phyloP scores from a whole-genome alignment of 64 coral and sea anemone genomes.

The Montipora efflorescens region DNA sequence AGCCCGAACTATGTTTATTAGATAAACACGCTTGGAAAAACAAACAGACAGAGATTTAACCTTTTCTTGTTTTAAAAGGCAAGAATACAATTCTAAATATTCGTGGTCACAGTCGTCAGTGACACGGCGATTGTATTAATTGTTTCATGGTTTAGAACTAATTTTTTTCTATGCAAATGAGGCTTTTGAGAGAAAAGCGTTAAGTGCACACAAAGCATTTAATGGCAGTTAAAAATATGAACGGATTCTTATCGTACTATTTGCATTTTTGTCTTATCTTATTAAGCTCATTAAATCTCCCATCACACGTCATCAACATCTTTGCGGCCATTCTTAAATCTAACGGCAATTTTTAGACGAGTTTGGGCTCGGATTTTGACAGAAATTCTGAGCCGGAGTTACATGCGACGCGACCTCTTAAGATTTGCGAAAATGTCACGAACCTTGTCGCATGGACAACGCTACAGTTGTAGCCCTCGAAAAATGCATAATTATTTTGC shows the following conservation, averaged over 20 bases:
- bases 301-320: conserved; percentile 30
- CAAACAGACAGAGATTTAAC: conserved; percentile 40
- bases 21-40: conserved; percentile 28
- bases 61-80: not conserved
- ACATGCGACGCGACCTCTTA: not conserved
- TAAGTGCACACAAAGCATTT: not conserved
- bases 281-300: conserved; percentile 19
- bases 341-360: conserved; percentile 44
- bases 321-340: conserved; percentile 15
- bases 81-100: not conserved
- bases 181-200: not conserved
- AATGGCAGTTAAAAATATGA: conserved; percentile 50
- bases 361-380: conserved; percentile 25
- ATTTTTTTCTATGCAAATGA: conserved; percentile 45
- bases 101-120: not conserved
- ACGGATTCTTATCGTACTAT: conserved; percentile 31
- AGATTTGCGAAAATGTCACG: conserved; percentile 9
- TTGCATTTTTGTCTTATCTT: conserved; percentile 32
- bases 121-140: not conserved
- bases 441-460: not conserved
- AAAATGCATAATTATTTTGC: not conserved
- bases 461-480: not conserved
- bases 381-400: conserved; percentile 14
- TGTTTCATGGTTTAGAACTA: not conserved
- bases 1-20: not conserved